Evolutionary conservation across 2,113 vertebrate species (phyloP).

Genomic region (Pyxicephalus adspersus): DNA sequence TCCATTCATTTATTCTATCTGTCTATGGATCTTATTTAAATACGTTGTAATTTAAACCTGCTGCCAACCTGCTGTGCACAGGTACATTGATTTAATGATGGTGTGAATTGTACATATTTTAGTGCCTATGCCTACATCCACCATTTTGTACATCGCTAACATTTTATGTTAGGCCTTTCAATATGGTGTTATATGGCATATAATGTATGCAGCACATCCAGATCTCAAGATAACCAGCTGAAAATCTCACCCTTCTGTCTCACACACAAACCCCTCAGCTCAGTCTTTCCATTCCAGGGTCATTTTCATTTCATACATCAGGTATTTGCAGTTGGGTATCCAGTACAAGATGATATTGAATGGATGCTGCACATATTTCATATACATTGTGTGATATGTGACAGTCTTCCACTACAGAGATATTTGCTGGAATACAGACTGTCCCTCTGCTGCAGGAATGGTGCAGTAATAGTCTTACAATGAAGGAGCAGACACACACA

Average conservation of each 20-base stretch:
- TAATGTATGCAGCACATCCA: constrained; percentile 17
- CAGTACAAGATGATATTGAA: background rate
- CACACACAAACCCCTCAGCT: constrained; percentile 44
- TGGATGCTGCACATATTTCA: constrained; percentile 17
- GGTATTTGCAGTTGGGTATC: constrained; percentile 12
- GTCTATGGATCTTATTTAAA: background rate
- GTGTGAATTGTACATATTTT: constrained; percentile 18
- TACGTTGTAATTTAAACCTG: background rate
- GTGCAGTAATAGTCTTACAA: constrained; percentile 26
- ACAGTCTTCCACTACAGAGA: background rate
- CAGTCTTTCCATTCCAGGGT: constrained; percentile 57
- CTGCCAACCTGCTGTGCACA: background rate
- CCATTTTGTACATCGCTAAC: constrained; percentile 81
- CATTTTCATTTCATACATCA: constrained; percentile 59
- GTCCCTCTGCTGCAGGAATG: constrained; percentile 16
- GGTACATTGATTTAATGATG: background rate
- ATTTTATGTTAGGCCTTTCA: constrained; percentile 67
- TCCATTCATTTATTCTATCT: constrained; percentile 9
- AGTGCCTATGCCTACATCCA: constrained; percentile 66
- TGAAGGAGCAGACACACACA: background rate
- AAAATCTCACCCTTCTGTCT: constrained; percentile 24
- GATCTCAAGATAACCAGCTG: constrained; percentile 54
- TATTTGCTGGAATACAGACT: background rate
- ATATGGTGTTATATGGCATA: constrained; percentile 70
- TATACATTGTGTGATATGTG: background rate